Evolutionary conservation across 2,113 vertebrate species (phyloP).

Genomic region (Pseudolaguvia tuberculata): DNA sequence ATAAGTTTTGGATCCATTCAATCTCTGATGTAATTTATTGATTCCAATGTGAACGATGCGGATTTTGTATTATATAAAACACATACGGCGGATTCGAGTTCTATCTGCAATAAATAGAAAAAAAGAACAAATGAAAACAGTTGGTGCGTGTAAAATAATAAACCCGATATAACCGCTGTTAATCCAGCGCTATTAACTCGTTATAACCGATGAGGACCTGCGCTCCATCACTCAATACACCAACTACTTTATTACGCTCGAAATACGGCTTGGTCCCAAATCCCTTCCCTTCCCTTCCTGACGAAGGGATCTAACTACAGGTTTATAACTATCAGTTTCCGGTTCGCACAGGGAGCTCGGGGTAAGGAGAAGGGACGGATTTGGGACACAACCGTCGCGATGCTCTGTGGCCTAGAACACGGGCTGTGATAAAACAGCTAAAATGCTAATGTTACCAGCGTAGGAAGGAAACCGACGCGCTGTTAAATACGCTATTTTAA

Average conservation of each 20-base stretch:
- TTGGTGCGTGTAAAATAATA: not conserved
- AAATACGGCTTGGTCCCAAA: conserved; percentile 9
- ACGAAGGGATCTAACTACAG: not conserved
- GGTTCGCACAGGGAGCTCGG: not conserved
- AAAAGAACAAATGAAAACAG: not conserved
- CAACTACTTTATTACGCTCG: not conserved
- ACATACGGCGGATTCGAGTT: no score
- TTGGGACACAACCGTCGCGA: conserved; percentile 12
- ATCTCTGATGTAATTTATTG: no score
- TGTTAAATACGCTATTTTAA: not conserved
- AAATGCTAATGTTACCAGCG: not conserved
- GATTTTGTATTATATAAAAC: no score
- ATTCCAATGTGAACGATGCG: no score
- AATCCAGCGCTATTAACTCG: not conserved
- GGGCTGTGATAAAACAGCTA: not conserved
- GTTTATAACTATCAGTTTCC: no score
- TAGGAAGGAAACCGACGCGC: not conserved
- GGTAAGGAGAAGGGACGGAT: not conserved
- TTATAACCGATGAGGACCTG: not conserved
- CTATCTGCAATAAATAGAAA: no score
- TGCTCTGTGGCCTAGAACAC: conserved; percentile 15
- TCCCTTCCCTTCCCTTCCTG: not conserved
- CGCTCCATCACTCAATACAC: no score
- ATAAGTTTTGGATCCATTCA: no score
- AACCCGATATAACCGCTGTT: not conserved